Percentiles rank a stretch among this genome's conserved stretches.
Conservation (phyloP, 1,140 invertebrate genomes). For the Zaprionus capensis region DNA sequence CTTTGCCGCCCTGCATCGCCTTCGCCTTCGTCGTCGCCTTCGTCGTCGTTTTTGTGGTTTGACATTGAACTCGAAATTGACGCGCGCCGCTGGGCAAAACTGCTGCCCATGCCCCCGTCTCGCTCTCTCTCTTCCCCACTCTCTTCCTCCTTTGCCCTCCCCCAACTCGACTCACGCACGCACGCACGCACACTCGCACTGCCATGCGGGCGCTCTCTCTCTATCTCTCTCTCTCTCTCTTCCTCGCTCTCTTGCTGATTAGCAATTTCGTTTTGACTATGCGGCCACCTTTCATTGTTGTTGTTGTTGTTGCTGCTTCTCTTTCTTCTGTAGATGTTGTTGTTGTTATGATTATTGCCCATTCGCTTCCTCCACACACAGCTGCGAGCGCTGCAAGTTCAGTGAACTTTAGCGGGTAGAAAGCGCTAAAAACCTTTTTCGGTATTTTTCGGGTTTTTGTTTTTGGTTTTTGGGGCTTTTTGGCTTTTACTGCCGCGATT, state of each 20-base stretch:
- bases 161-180: conserved; percentile 7
- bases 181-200: neutral
- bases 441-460: conserved; percentile 25
- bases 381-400: conserved; percentile 70
- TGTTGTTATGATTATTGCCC: conserved; percentile 41
- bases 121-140: conserved; percentile 17
- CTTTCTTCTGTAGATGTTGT: conserved; percentile 20
- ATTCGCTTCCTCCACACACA: conserved; percentile 44
- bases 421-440: conserved; percentile 55
- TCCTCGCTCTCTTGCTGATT: conserved; percentile 49
- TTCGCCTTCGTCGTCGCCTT: conserved; percentile 25
- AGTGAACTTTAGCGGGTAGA: conserved; percentile 55
- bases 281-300: conserved; percentile 40
- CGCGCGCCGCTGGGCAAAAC: conserved; percentile 72
- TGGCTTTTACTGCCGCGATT: conserved; percentile 47
- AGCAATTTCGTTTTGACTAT: conserved; percentile 67
- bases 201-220: conserved; percentile 41
- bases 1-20: conserved; percentile 17
- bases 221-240: conserved; percentile 28
- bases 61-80: conserved; percentile 83
- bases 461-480: conserved; percentile 24
- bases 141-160: conserved; percentile 1
- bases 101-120: conserved; percentile 36
- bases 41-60: conserved; percentile 74
- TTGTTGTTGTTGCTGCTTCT: conserved; percentile 8